phyloP scores from a whole-genome alignment of 2,888 invertebrate species.

The Calameuta idolon region DNA sequence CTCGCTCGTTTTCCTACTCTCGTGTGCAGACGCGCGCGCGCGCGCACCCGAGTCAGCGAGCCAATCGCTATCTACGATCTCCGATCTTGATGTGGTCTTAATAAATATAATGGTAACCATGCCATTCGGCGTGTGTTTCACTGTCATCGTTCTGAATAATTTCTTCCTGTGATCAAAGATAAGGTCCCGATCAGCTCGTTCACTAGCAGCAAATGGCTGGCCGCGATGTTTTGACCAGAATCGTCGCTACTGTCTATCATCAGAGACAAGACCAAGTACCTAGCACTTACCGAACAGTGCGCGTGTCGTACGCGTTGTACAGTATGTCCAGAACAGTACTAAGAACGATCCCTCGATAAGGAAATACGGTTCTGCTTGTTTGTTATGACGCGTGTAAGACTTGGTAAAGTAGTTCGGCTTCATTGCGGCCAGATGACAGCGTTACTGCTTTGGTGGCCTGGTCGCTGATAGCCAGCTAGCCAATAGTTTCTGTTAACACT shows the following conservation, averaged over 20 bases:
- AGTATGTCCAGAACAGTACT: background rate
- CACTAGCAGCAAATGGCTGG: conserved; percentile 30
- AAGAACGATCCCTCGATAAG: background rate
- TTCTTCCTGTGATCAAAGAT: conserved; percentile 51
- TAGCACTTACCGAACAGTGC: background rate
- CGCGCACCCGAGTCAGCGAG: background rate
- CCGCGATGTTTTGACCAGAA: conserved; percentile 38
- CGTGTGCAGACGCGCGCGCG: background rate
- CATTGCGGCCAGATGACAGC: background rate
- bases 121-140: conserved; percentile 39
- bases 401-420: background rate
- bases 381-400: background rate
- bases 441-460: background rate
- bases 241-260: conserved; percentile 36
- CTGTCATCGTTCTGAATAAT: conserved; percentile 49
- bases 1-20: conserved; percentile 12
- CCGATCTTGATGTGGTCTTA: conserved; percentile 39
- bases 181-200: conserved; percentile 42
- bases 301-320: background rate
- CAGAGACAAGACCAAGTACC: background rate
- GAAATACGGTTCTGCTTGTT: background rate
- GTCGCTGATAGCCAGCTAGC: background rate
- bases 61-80: conserved; percentile 35
- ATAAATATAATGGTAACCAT: conserved; percentile 45
- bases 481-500: background rate